Evolutionary conservation across 2,797 vertebrate genomes (phyloP).

Genomic region (Anabacerthia variegaticeps): DNA sequence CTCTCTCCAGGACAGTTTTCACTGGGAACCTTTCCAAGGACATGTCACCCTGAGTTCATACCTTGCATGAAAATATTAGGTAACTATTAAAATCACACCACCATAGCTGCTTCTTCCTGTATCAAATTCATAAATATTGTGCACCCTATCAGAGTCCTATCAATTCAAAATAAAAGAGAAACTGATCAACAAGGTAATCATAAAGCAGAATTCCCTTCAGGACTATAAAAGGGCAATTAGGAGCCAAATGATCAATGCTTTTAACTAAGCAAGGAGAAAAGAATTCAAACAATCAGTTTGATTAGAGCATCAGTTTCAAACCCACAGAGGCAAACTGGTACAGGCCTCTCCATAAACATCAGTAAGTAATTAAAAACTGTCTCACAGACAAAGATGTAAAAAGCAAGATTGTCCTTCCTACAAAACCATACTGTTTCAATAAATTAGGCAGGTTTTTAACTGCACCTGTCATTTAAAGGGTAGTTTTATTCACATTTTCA

Average conservation of each 20-base stretch:
- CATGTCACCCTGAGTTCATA: neutral
- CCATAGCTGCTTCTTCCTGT: neutral
- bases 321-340: neutral
- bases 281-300: neutral
- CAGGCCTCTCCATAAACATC: neutral
- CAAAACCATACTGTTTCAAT: neutral
- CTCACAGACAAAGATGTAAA: neutral
- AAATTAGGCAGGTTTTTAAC: neutral
- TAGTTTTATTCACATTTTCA: neutral
- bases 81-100: slow-evolving; percentile 1
- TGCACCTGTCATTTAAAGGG: neutral
- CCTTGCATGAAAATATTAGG: neutral
- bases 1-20: slow-evolving; percentile 13
- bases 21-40: slow-evolving; percentile 35
- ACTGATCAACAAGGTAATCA: neutral
- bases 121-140: neutral
- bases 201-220: neutral
- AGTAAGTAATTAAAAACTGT: neutral
- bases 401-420: neutral
- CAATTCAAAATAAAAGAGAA: neutral
- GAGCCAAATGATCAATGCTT: neutral
- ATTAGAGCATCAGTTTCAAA: neutral
- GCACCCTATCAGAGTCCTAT: neutral
- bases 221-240: neutral
- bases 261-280: neutral